Evolutionary conservation across 2,888 invertebrate species (phyloP).

Genomic region (Melieria picta): DNA sequence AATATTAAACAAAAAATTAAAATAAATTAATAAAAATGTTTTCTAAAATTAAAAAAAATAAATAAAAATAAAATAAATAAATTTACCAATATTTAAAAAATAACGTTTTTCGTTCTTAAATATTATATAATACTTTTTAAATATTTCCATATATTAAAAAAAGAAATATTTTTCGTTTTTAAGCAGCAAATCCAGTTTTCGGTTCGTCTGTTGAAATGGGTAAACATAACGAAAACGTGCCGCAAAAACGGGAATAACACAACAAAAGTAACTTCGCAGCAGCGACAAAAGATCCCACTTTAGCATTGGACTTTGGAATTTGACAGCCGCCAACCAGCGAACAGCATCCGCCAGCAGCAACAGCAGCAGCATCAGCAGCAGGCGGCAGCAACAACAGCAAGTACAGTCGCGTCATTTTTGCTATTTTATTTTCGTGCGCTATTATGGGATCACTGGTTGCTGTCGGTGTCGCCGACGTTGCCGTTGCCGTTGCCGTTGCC

Average conservation of each 20-base stretch:
- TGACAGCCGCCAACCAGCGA: background rate
- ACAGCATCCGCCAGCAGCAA: constrained; percentile 8
- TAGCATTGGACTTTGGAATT: constrained; percentile 3
- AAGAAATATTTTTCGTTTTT: too few relatives aligned
- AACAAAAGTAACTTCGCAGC: too few relatives aligned
- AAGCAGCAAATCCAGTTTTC: background rate
- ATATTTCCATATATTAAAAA: too few relatives aligned
- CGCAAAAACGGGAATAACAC: background rate
- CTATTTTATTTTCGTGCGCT: constrained; percentile 9
- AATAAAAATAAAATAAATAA: too few relatives aligned
- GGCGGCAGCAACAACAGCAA: background rate
- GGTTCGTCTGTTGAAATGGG: background rate
- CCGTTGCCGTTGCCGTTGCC: background rate
- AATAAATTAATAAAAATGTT: too few relatives aligned
- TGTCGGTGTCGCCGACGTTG: background rate
- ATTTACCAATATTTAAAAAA: too few relatives aligned
- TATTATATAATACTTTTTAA: too few relatives aligned
- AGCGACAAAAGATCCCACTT: constrained; percentile 1
- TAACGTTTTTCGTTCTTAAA: too few relatives aligned
- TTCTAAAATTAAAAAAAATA: too few relatives aligned
- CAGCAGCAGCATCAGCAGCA: constrained; percentile 16
- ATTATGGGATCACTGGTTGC: background rate
- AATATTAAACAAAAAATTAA: too few relatives aligned
- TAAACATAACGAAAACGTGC: constrained; percentile 13
- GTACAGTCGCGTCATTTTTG: constrained; percentile 15